Base-by-base conservation (phyloP, 2,797 vertebrate species). In the Ctenopoma kingsleyae region DNA sequence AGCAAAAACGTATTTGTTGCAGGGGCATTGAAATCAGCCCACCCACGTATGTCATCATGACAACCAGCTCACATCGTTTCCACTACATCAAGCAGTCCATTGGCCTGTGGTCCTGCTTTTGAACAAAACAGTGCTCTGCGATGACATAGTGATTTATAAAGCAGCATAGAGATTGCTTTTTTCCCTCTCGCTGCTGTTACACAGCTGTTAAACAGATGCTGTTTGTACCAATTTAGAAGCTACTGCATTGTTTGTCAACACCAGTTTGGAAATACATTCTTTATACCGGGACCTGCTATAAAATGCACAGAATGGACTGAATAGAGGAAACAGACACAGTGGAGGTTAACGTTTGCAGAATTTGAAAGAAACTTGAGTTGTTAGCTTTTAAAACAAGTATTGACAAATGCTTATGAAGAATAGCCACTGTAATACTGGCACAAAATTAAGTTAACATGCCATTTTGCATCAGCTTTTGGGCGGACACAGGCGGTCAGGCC, bases 201-300 rank as follows among this genome's bases (percentile, higher is more conserved):
- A 87, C 90, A 93, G 88, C 91, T 93, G 92, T 92, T 93, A 91
- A 94, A 88, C 92, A 93, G 90, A 92, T 91, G 92, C 85, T 91
- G 89, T 92, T 93, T 93, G 92, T 92, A 91, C 83, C 91, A 91
- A 92, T 94, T 93, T 93, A 89, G 90, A 74, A 85, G 80, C 83
- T 53, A 87, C 84, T 80, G 85, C 91, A 82, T 93, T 93, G 91
- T 94, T 93, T 93, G 92, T 94, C 93, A 92, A 89, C 89, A 90
- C 76, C 79, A 78, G 84, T 94, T 93, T 91, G 87, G 84, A 91
- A 86, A 90, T 91, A 83, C 87, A 92, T 93, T 91, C 85, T 87
- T 95, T 91, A 93, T 74, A 71, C 67, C 40, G 19, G 57, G 85
- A 76, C 67, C 77, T 67, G 83, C 85, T 70, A 70, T 8, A 71